Percentiles rank a stretch among this genome's conserved stretches.
Evolutionary conservation across 2,888 invertebrate genomes (phyloP).

Genomic region (Orthonychiurus folsomi): DNA sequence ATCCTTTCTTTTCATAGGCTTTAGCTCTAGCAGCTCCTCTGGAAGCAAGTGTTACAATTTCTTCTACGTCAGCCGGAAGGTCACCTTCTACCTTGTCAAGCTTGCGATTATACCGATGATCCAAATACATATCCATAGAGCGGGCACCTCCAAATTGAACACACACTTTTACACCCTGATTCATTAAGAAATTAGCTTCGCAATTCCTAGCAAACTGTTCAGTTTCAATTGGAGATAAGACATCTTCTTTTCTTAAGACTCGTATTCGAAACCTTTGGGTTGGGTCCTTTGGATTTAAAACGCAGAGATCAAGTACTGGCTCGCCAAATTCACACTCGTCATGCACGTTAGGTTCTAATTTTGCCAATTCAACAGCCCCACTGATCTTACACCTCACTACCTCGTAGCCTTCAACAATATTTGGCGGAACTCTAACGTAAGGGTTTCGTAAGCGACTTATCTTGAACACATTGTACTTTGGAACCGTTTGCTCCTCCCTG

Average conservation of each 20-base stretch:
- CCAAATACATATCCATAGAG: background rate
- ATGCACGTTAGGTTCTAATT: background rate
- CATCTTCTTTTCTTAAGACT: background rate
- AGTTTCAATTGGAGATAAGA: background rate
- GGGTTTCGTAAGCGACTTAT: background rate
- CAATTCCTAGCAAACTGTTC: background rate
- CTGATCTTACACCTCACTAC: background rate
- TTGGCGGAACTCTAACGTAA: background rate
- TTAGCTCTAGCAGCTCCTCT: no score
- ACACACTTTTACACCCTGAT: background rate
- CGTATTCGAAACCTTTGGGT: background rate
- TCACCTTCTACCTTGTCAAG: background rate
- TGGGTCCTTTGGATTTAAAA: background rate
- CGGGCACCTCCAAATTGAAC: background rate
- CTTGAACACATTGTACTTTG: slow-evolving; percentile 6
- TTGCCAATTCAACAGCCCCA: background rate
- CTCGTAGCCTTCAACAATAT: background rate
- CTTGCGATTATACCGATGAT: background rate
- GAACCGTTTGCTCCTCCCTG: no score
- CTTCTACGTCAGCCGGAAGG: no score
- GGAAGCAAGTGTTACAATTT: no score
- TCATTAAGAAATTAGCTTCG: background rate
- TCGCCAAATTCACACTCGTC: background rate
- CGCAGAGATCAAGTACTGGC: background rate
- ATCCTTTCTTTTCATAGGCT: no score